Percentiles rank a stretch among this genome's conserved stretches.
phyloP scores from a whole-genome alignment of 2,113 vertebrate genomes.

The western clawed frog (Xenopus tropicalis) region DNA sequence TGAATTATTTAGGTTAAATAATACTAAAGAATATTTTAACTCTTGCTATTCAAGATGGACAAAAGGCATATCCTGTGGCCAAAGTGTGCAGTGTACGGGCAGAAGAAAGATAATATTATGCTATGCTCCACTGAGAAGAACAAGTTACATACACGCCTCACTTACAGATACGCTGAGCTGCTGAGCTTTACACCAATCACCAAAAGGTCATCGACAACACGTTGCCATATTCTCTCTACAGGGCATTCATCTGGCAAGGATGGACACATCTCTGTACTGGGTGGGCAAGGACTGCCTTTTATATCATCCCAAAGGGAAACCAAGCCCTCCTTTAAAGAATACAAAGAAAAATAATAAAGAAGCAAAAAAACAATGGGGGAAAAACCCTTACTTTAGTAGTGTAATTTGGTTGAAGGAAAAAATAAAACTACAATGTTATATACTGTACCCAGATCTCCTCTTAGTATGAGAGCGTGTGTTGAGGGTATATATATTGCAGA shows the following conservation, averaged over 20 bases:
- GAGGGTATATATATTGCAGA: too few relatives aligned
- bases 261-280: constrained; percentile 50
- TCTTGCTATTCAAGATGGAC: too few relatives aligned
- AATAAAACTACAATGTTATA: too few relatives aligned
- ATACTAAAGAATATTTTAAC: too few relatives aligned
- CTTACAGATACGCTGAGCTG: constrained; percentile 70
- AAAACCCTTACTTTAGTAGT: not conserved
- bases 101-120: too few relatives aligned
- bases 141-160: constrained; percentile 16
- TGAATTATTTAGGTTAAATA: too few relatives aligned
- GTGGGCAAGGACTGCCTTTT: constrained; percentile 58
- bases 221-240: constrained; percentile 80
- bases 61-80: too few relatives aligned
- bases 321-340: constrained; percentile 75
- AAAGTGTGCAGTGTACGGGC: too few relatives aligned
- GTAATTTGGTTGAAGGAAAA: too few relatives aligned
- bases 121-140: too few relatives aligned
- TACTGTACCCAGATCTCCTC: too few relatives aligned
- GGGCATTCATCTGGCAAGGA: constrained; percentile 51
- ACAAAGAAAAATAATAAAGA: constrained; percentile 15
- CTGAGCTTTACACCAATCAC: constrained; percentile 76
- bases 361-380: constrained; percentile 17
- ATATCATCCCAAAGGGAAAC: constrained; percentile 80
- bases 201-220: constrained; percentile 71
- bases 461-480: too few relatives aligned